Evolutionary conservation across 2,888 invertebrate species (phyloP).

Genomic region (Pyrochroa serraticornis): DNA sequence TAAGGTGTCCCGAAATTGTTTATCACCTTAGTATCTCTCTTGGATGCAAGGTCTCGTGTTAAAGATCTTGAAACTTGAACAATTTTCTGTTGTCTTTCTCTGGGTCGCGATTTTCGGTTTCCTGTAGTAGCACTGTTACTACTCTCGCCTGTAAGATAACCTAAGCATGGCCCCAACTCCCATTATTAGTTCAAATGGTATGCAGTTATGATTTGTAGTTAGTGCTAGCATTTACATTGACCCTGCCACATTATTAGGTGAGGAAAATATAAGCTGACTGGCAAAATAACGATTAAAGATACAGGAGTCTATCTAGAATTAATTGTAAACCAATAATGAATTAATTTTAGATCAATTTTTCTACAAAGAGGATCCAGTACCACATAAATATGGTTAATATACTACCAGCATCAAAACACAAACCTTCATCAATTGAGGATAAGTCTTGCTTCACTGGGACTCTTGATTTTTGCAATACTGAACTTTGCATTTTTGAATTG

Average conservation of each 20-base stretch:
- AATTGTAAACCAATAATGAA: no score
- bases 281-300: no score
- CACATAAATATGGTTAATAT: no score
- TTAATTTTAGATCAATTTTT: neutral
- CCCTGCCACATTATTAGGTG: no score
- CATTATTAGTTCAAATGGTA: constrained; percentile 5
- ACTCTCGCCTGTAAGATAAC: constrained; percentile 51
- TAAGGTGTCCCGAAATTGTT: constrained; percentile 35
- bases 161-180: constrained; percentile 36
- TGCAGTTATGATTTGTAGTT: constrained; percentile 6
- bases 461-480: no score
- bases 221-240: no score
- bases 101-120: constrained; percentile 28
- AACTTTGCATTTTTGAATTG: no score
- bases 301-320: neutral
- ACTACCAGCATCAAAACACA: no score
- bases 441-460: no score
- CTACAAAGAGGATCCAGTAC: neutral
- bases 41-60: constrained; percentile 32
- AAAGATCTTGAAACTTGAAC: constrained; percentile 38
- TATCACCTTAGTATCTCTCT: neutral
- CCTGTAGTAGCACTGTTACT: no score
- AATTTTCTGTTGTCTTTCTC: constrained; percentile 14
- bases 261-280: neutral
- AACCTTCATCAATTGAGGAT: no score